Base-by-base conservation (phyloP, 1,140 invertebrate species). In the Drosophila ogumai region DNA sequence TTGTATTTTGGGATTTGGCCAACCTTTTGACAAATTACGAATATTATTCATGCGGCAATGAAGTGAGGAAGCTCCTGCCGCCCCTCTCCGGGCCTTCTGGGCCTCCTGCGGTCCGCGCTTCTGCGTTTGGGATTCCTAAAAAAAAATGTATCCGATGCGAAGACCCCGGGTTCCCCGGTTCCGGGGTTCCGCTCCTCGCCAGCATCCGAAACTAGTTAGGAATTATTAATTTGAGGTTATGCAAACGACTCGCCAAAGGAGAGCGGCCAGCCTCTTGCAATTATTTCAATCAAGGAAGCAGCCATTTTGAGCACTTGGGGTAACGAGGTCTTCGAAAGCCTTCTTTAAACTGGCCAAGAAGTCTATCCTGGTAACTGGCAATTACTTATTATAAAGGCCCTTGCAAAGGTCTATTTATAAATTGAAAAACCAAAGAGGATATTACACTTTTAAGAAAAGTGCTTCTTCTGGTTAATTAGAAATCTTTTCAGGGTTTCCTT, bases 41-140 rank as follows among this genome's bases (percentile, higher is more conserved):
- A 91, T 90, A 91, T 91, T 91, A 91, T 91, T 91, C 81, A 91
- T 88, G 90, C 79, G 79, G 78, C 90, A 87, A 88, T 88, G 82
- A 91, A 91, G 82, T 91, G 82, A 75, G 82, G 77, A 81, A 87
- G 77, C 74, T 75, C 61, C 47, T 65, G 73, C 52, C 49, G 66
- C 60, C 52, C 59, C 77, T 56, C 77, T 60, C 32, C 58, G 31
- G 17, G 34, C 36, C 41, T 58, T 36, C 31, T 74, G 52, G 43
- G 43, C 58, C 41, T 63, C 34, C 43, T 55, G 61, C 40, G 63
- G 61, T 54, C 60, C 46, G 44, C 73, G 34, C n/a, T 73, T 47
- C 49, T 60, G 36, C 49, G 25, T 50, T 72, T 72, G 61, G 65
- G 47, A 69, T 69, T 54, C 61, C 61, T 40, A 46, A 22, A 34